Base-by-base conservation (phyloP, 2,888 invertebrate species). In the Salticus scenicus region DNA sequence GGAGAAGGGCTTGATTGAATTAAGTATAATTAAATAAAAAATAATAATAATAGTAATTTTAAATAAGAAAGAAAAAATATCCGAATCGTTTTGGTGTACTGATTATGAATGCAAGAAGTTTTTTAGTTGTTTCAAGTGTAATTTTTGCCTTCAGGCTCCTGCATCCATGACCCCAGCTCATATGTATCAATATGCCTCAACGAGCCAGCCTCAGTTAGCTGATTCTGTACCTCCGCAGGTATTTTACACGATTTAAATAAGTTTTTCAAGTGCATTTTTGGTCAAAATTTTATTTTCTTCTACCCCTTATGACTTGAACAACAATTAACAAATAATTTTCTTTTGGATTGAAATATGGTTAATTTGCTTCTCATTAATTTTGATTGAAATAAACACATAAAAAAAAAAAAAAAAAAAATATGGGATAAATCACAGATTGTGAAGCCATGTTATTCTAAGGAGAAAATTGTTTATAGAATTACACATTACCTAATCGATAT, bases 91-190 rank as follows among this genome's bases (percentile, higher is more conserved):
- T 57, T 57, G 57, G 57, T 57, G 57, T 57, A 17, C 4, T 57
- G 20, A 57, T 57, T 28, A 30, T 66, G 64, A 28, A 30, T 66
- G 64, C 37, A 51, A 51, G 17, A 5, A n/a, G 5, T 17, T n/a
- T 30, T 1, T 30, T 14, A 12, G 17, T 24, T 24, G 41, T 27
- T 70, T 70, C 42, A 27, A 42, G 42, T 41, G 41, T 10, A 42
- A 27, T 42, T 70, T 80, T 69, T 87, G 89, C 89, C 88, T 90
- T 33, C 93, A 97, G 96, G 97, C 97, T 91, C 97, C 97, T 90
- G 96, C 97, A 92, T 95, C 96, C 91, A 96, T 96, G 95, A 96
- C 96, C 88, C 95, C 96, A 89, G 96, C 96, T 91, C 96, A 95
- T 92, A 94, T 95, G 91, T 94, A 95, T 92, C 94, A 94, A 92